Evolutionary conservation across 2,113 vertebrate genomes (phyloP), one percentile per base, ranked within the genome.

Genomic region (Phocoena sinus): DNA sequence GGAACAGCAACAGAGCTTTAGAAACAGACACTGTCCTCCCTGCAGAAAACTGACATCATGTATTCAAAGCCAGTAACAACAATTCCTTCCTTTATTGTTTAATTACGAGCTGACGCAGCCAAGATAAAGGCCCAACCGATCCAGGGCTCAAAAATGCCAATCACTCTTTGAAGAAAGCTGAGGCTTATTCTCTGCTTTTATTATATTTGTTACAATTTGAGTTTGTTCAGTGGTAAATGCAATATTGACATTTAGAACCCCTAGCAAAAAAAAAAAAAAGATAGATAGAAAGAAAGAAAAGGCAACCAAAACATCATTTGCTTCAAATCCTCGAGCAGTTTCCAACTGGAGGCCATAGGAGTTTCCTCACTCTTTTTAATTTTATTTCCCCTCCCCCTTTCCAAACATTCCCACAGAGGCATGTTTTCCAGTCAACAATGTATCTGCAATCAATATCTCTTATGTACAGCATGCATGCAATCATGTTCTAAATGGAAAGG

Each of bases 231-330:
- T 60, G 53, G 13, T 93, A 98, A 98, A 97, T 73, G 77, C 90
- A 95, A 95, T 97, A 89, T 94, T 96, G 98, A 92, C 94, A 91
- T 97, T 96, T 95, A 95, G 47, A 90, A 97, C 44, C 88, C 58
- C 33, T 20, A 82, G 89, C 56, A 50, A 80, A 33, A 63, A 79
- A 44, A 53, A 73, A 74, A 58, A 28, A 21, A 26, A 62, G 47
- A 4, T 4, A 50, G 47, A 50, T 11, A 28, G 31, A 68, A 90
- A 67, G 68, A 33, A 84, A 67, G 47, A 53, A 89, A 74, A 58
- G 73, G 95, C 93, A 93, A 83, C 67, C 89, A 33, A 95, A 93
- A 33, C 0, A 0, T 53, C 85, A 20, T 89, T 95, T 8, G 71
- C 96, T 96, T 77, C 91, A 96, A 79, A 44, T 92, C 41, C 84